Base-by-base conservation (phyloP, 2,888 invertebrate genomes). In the Cacoxenus indagator region DNA sequence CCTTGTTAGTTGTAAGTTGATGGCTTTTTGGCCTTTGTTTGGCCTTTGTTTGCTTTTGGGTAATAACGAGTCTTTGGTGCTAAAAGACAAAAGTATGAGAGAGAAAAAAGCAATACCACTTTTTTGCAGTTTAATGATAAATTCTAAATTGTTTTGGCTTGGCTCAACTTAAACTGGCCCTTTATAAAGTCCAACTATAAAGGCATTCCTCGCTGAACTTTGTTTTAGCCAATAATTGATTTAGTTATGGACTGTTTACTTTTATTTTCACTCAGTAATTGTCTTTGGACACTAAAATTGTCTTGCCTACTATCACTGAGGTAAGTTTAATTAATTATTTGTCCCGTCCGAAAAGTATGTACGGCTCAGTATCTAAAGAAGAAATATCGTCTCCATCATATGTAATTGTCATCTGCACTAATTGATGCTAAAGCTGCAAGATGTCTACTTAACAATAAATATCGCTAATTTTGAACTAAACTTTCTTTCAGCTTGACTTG, bases 301-400 rank as follows among this genome's bases (percentile, higher is more conserved):
- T 75, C 81, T 78, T 77, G 76, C 29, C 9, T 19, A 31, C 17
- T 59, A 31, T 76, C 79, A 75, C 74, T 74, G 75, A 78, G 81
- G 81, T 77, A 81, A 81, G 77, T 77, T 81, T 81, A 81, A 79
- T 81, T 81, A 78, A 79, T 81, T 79, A 78, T 77, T 26, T 24
- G 19, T 29, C 14, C 9, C 29, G 31, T 29, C 29, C 29, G n/a
- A 24, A 54, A 24, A 24, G 14, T 22, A 4, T 54, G 22, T 55
- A 26, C 11, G 70, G 65, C 71, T 70, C 57, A 66, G n/a, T n/a
- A n/a, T n/a, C n/a, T n/a, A n/a, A n/a, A n/a, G n/a, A 0, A 31
- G 31, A 5, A 31, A 31, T 31, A 9, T 31, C 31, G 31, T 31
- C 31, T 8, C 9, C 31, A 31, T 9, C 31, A 31, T n/a, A n/a